Evolutionary conservation across 2,113 vertebrate genomes (phyloP), one percentile per base, ranked within the genome.

Genomic region (Eclectus roratus): DNA sequence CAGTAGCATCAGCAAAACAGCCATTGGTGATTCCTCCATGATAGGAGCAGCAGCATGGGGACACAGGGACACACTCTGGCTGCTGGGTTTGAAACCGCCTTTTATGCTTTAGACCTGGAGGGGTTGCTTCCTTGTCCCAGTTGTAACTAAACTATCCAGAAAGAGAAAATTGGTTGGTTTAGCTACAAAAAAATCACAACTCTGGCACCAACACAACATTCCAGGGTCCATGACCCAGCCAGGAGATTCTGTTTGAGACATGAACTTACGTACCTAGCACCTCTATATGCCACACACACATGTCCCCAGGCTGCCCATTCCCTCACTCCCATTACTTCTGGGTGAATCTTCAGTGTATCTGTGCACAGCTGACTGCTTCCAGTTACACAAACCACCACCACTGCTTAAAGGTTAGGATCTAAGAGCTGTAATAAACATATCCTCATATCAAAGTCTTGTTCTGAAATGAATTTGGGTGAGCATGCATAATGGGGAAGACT

Each of bases 221-320:
- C 11, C 37, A 37, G 29, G 0, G 29, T 9, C 31, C 5, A 49
- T 10, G 37, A 39, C 25, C n/a, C 50, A 69, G 49, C 12, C 53
- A 28, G 33, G 33, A 8, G 9, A 35, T 37, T 15, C 60, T 44
- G 43, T 9, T 52, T 24, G 33, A 47, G 41, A 39, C 5, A 7
- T 0, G 7, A 27, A 8, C 19, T 20, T 28, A 3, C 0, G 0
- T 5, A 14, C 25, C 56, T 53, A 17, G 29, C 52, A 31, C 28
- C 29, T 35, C 21, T 58, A 16, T 35, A 24, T 35, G 13, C 13
- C 33, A 23, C 7, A 14, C 1, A 3, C 6, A 5, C 6, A 0
- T 2, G 11, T 3, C 9, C 21, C 17, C 4, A 41, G 19, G 58
- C n/a, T 6, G 58, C 43, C n/a, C 43, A n/a, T 69, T 12, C 4